Evolutionary conservation across 2,113 vertebrate genomes (phyloP).

Genomic region (Sisor rabdophorus): DNA sequence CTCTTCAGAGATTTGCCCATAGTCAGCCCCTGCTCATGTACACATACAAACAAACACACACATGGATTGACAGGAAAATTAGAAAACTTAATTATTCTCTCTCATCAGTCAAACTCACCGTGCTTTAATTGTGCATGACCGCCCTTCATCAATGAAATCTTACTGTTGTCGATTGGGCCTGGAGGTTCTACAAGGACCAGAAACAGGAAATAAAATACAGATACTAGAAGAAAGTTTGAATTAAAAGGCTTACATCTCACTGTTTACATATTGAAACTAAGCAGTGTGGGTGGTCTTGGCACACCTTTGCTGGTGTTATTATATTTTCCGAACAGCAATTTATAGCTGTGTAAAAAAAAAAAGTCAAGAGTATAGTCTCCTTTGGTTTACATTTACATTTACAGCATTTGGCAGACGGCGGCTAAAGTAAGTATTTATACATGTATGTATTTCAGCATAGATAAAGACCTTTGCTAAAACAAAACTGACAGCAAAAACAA

Average conservation of each 20-base stretch:
- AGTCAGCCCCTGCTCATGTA: conserved; percentile 83
- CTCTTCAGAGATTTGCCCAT: conserved; percentile 96
- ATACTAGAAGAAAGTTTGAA: not conserved
- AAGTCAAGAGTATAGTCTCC: not conserved
- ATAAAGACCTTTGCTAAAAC: no score
- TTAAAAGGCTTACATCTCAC: not conserved
- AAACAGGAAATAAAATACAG: not conserved
- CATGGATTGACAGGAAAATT: not conserved
- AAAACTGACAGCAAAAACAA: no score
- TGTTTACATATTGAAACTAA: not conserved
- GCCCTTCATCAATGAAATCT: conserved; percentile 83
- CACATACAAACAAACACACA: not conserved
- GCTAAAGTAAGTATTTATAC: no score
- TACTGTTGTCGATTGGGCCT: conserved; percentile 93
- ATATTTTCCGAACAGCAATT: conserved; percentile 14
- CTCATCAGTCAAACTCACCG: conserved; percentile 66
- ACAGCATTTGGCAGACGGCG: no score
- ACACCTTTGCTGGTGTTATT: not conserved
- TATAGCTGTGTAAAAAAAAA: not conserved
- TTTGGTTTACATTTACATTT: not conserved
- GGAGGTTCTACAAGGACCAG: conserved; percentile 77
- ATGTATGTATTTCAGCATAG: no score
- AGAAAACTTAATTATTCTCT: not conserved
- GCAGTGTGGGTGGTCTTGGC: conserved; percentile 21
- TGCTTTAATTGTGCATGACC: conserved; percentile 93